Evolutionary conservation across 2,797 vertebrate species (phyloP).

Genomic region (Falco novaeseelandiae): DNA sequence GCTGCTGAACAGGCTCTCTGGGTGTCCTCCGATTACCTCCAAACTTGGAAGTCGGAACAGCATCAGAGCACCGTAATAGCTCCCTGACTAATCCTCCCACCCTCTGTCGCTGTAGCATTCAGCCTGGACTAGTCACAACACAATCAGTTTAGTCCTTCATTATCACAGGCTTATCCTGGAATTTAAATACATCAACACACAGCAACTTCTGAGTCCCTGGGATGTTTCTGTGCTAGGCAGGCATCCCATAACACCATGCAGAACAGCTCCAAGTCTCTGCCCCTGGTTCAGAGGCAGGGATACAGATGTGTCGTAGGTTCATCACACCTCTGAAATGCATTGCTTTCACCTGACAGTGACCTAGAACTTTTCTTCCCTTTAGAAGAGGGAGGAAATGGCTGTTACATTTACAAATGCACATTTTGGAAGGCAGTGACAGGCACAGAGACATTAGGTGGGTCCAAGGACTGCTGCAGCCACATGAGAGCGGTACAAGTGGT

Average conservation of each 20-base stretch:
- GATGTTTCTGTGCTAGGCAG: background rate
- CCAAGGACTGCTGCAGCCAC: background rate
- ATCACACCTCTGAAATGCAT: background rate
- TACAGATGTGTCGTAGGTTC: background rate
- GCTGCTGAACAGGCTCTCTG: background rate
- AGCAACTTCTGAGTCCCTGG: background rate
- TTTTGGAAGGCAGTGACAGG: background rate
- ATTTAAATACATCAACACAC: background rate
- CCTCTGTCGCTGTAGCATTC: fast-evolving
- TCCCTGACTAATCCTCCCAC: background rate
- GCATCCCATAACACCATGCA: background rate
- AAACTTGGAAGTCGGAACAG: background rate
- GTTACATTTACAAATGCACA: background rate
- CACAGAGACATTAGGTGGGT: background rate
- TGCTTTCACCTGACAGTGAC: background rate
- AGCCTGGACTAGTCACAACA: background rate
- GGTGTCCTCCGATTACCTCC: background rate
- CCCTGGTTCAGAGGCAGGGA: background rate
- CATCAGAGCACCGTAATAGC: background rate
- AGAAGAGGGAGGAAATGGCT: background rate
- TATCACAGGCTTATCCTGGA: background rate
- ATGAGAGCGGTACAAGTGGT: fast-evolving
- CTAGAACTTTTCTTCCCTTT: background rate
- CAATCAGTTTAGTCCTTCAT: background rate
- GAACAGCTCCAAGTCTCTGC: background rate